Conservation (phyloP, 2,113 vertebrate species). For the Lontra canadensis region DNA sequence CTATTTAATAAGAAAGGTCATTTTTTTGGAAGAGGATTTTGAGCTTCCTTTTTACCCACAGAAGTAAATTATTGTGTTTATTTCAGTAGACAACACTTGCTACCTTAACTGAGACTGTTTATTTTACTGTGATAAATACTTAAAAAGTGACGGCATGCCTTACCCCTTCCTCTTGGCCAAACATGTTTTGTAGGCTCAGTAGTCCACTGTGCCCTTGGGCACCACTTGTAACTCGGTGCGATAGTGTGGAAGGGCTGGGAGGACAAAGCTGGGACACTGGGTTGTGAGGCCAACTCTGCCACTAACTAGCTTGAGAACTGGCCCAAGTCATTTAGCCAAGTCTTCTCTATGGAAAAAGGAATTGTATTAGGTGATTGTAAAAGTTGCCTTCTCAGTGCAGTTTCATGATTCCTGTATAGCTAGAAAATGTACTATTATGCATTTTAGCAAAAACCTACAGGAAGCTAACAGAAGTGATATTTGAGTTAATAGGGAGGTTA, state of each 20-base stretch:
- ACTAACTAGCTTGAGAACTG: not conserved
- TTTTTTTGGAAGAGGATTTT: not conserved
- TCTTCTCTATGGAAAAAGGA: not conserved
- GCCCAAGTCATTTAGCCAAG: not conserved
- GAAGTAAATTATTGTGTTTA: not conserved
- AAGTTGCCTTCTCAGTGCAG: not conserved
- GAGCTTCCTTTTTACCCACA: not conserved
- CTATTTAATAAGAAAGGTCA: not conserved
- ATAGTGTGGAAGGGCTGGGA: not conserved
- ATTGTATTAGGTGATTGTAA: not conserved
- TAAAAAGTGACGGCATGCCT: not conserved
- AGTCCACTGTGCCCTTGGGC: not conserved
- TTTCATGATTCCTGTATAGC: not conserved
- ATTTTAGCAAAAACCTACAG: not conserved
- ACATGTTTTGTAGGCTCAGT: not conserved
- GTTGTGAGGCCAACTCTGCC: not conserved
- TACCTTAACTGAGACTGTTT: not conserved
- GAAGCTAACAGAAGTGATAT: not conserved
- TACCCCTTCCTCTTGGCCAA: not conserved
- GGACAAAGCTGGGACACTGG: not conserved
- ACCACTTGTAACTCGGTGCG: not conserved
- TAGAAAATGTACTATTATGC: not conserved
- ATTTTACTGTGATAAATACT: not conserved
- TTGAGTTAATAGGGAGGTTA: slow-evolving; percentile 30
- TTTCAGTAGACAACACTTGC: not conserved